Base-by-base conservation (phyloP, 2,797 vertebrate species). In the Anguilla megastoma region DNA sequence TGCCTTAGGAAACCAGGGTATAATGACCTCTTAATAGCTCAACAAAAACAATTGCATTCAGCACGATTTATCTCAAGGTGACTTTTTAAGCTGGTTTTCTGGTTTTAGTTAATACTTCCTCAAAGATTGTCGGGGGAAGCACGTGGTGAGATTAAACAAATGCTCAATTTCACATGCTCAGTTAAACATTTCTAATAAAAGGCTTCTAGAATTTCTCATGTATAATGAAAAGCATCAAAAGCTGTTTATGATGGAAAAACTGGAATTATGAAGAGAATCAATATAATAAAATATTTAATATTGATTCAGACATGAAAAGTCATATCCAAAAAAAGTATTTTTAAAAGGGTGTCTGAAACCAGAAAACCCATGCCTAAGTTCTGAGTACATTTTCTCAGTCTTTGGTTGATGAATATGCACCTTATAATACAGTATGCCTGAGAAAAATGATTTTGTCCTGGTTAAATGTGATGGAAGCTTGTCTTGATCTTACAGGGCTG, bases 81-180 rank as follows among this genome's bases (percentile, higher is more conserved):
- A 74, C 27, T 12, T 33, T 30, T 30, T 33, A 30, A 21, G 12
- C n/a, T 16, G 9, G 10, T 74, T 12, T 74, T 66, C 60, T 66
- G 60, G 60, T 66, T n/a, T 66, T 66, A 66, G 60, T n/a, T n/a
- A n/a, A 66, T 66, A 66, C 60, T 66, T 66, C 12, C 60, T n/a
- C 21, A 66, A 66, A 66, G 0, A 66, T 16, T 66, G 5, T 66
- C 0, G 60, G 24, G 21, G 60, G 60, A 66, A 66, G 24, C 60
- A 66, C n/a, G 24, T n/a, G 1, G 60, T n/a, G 24, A 66, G 21
- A 24, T 24, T 66, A 66, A 66, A 66, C 24, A n/a, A 66, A n/a
- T 21, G 14, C 58, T 60, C 14, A 21, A 60, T 60, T 18, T 60
- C 58, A 60, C 58, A 60, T 16, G 18, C 14, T 16, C 58, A 60